A percentile compares a stretch with the other conserved stretches of the same genome.
These are phyloP conservation scores for Caenorhabditis zanzibari DNA, from an alignment of 2,888 invertebrate species.

Conservation along the genomic window DNA sequence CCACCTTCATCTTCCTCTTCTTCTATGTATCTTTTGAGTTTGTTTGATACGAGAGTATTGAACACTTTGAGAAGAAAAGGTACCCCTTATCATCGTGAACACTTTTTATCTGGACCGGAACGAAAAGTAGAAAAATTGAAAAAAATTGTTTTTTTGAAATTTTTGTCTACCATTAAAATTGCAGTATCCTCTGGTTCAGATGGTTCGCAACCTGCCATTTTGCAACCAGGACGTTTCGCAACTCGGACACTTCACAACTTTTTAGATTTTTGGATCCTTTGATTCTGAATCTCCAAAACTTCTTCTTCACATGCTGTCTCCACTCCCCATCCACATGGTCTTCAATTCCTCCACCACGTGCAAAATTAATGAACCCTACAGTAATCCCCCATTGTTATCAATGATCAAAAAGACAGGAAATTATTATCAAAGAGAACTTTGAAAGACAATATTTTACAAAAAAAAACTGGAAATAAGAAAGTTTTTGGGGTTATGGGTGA, in stretches of 20 bases:
- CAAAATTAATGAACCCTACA: background rate
- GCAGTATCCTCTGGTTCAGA: too few species aligned
- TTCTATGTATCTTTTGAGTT: too few species aligned
- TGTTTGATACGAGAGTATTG: slow-evolving; percentile 13
- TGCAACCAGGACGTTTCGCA: too few species aligned
- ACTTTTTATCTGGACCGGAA: background rate
- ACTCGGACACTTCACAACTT: too few species aligned
- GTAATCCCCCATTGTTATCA: background rate
- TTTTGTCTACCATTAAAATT: too few species aligned
- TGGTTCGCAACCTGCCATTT: too few species aligned
- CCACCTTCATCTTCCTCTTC: too few species aligned
- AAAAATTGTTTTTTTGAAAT: too few species aligned
- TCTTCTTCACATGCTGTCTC: background rate
- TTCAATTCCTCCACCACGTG: background rate
- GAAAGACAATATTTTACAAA: background rate
- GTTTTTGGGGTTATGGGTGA: background rate
- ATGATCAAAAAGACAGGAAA: slow-evolving; percentile 25
- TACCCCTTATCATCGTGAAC: background rate
- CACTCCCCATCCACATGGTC: background rate
- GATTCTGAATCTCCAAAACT: too few species aligned
- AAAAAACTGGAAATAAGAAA: background rate
- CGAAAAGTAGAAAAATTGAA: background rate
- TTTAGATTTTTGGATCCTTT: background rate
- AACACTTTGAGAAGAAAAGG: slow-evolving; percentile 16
- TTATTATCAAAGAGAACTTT: background rate